Conservation (phyloP, 2,797 vertebrate species). For the Eptatretus atami region DNA sequence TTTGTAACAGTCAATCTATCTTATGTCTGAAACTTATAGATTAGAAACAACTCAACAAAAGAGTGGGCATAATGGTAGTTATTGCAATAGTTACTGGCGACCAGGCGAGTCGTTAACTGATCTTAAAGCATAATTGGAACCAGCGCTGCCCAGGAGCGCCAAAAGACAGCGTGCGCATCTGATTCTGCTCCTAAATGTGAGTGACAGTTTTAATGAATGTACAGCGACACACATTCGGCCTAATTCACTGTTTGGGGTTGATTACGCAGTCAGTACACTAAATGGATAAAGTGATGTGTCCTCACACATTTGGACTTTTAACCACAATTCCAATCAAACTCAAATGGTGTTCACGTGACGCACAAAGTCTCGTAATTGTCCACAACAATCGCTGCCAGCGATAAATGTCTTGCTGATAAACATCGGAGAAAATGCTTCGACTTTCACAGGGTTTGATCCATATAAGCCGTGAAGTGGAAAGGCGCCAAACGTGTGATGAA, state of each 20-base stretch:
- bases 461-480: too few species aligned
- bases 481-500: constrained; percentile 1
- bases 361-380: background rate
- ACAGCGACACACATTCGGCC: background rate
- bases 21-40: too few species aligned
- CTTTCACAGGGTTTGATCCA: background rate
- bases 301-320: background rate
- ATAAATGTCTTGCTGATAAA: background rate
- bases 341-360: background rate
- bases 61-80: too few species aligned
- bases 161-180: background rate
- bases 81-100: too few species aligned
- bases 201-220: background rate
- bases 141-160: too few species aligned
- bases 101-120: too few species aligned
- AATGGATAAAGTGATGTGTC: background rate
- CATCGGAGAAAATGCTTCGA: background rate
- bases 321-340: background rate
- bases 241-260: background rate
- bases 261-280: background rate
- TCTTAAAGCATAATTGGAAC: too few species aligned
- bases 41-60: too few species aligned
- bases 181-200: background rate
- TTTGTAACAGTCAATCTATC: too few species aligned
- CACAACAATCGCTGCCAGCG: background rate